Percentiles rank a stretch among this genome's conserved stretches.
Conservation (phyloP, 2,888 invertebrate species). For the Cyaniris semiargus region DNA sequence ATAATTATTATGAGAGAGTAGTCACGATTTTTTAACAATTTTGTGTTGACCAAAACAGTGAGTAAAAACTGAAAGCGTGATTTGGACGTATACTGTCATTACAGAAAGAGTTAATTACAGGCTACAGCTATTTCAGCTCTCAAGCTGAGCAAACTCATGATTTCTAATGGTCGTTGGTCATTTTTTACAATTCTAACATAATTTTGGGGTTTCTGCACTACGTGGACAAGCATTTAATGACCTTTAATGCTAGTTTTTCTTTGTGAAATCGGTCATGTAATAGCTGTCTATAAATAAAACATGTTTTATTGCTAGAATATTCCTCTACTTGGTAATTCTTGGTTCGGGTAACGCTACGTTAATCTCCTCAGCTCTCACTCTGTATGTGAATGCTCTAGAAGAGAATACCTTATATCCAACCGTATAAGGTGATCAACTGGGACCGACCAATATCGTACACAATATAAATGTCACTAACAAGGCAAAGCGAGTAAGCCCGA, state of each 20-base stretch:
- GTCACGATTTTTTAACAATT: conserved; percentile 13
- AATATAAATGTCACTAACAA: conserved; percentile 20
- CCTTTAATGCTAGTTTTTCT: too few relatives aligned
- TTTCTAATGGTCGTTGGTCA: background rate
- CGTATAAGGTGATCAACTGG: conserved; percentile 11
- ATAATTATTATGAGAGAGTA: background rate
- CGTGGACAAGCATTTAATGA: too few relatives aligned
- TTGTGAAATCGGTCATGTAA: too few relatives aligned
- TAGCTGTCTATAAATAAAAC: too few relatives aligned
- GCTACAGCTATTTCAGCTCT: background rate
- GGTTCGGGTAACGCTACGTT: too few relatives aligned
- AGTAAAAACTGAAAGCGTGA: conserved; percentile 2
- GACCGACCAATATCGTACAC: conserved; percentile 23
- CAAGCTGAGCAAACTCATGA: background rate
- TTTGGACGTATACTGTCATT: background rate
- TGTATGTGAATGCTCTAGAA: background rate
- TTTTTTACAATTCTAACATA: too few relatives aligned
- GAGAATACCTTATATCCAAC: background rate
- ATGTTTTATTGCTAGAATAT: too few relatives aligned
- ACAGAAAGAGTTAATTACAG: conserved; percentile 9
- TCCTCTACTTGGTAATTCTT: too few relatives aligned
- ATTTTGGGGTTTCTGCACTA: too few relatives aligned
- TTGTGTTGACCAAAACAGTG: background rate
- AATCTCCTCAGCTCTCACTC: too few relatives aligned
- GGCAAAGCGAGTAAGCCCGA: conserved; percentile 12